Base-by-base conservation (phyloP, 1,140 invertebrate species). In the Eueides isabella region DNA sequence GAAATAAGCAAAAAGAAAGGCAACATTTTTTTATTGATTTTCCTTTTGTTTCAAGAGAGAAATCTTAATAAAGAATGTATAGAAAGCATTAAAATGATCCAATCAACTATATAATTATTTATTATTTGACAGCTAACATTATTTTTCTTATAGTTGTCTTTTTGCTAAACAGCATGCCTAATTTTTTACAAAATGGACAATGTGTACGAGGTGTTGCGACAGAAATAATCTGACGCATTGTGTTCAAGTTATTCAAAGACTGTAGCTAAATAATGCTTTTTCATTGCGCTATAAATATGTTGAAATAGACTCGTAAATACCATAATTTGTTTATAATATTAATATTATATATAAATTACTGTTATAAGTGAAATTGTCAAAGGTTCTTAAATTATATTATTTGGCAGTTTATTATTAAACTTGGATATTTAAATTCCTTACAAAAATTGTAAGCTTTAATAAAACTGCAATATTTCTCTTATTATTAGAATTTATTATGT, bases 101-200 rank as follows among this genome's bases (percentile, higher is more conserved):
- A 44, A 14, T 44, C 19, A n/a, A 14, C 5, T 44, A 6, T 44
- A 5, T n/a, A 4, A n/a, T 44, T 44, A 44, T 44, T 44, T 44
- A 19, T 44, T 44, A 44, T 19, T n/a, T n/a, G 19, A 44, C n/a
- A 44, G 0, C 5, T 33, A 33, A 33, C 11, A 33, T 33, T 7
- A n/a, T n/a, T n/a, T n/a, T n/a, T n/a, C n/a, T n/a, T n/a, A 55
- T 31, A 3, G 6, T 31, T 30, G n/a, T 19, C 16, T 5, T 38
- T 38, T 38, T 38, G 61, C 30, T 68, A 29, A 31, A 64, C 16
- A 67, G 23, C 11, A 41, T 31, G 30, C 44, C 28, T 6, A 67
- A 38, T 67, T 61, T 72, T 72, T 72, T 67, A 31, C 41, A 62
- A 75, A 81, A 80, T 76, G 67, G 74, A 79, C 68, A 81, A 77